These are phyloP conservation scores for Tenebrio molitor DNA, from an alignment of 1,140 invertebrate genomes.

Conservation along the genomic window DNA sequence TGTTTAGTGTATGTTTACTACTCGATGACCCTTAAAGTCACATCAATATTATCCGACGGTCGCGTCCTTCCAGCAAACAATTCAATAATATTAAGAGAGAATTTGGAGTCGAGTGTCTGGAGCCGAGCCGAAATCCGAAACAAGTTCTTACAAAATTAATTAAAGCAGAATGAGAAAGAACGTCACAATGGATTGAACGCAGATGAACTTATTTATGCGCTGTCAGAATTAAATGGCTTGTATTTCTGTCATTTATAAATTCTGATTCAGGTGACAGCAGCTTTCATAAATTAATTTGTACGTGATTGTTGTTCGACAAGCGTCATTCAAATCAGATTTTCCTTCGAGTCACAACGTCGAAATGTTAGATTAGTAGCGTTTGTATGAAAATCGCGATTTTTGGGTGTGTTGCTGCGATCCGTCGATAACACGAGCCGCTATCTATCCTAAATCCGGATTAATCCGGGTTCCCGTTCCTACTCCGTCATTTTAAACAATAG, in stretches of 20 bases:
- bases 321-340: constrained; percentile 11
- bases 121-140: constrained; percentile 10
- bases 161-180: constrained; percentile 12
- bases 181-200: constrained; percentile 3
- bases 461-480: constrained; percentile 22
- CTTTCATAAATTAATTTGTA: constrained; percentile 36
- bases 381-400: constrained; percentile 13
- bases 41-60: constrained; percentile 18
- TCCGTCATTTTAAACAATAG: constrained; percentile 38
- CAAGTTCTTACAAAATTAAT: constrained; percentile 29
- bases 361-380: not conserved
- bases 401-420: constrained; percentile 20
- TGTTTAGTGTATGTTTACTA: constrained; percentile 32
- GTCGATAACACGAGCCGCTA: constrained; percentile 7
- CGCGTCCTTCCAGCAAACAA: not conserved
- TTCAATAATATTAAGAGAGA: not conserved
- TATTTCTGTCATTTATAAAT: constrained; percentile 31
- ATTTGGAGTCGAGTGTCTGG: not conserved
- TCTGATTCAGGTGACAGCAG: constrained; percentile 14
- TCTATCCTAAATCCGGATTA: constrained; percentile 33
- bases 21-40: constrained; percentile 18
- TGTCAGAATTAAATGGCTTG: constrained; percentile 35
- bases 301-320: constrained; percentile 26
- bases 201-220: constrained; percentile 19
- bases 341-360: not conserved